Evolutionary conservation across 2,888 invertebrate genomes (phyloP), one percentile per base, ranked within the genome.

Genomic region (Dysmachus trigonus): DNA sequence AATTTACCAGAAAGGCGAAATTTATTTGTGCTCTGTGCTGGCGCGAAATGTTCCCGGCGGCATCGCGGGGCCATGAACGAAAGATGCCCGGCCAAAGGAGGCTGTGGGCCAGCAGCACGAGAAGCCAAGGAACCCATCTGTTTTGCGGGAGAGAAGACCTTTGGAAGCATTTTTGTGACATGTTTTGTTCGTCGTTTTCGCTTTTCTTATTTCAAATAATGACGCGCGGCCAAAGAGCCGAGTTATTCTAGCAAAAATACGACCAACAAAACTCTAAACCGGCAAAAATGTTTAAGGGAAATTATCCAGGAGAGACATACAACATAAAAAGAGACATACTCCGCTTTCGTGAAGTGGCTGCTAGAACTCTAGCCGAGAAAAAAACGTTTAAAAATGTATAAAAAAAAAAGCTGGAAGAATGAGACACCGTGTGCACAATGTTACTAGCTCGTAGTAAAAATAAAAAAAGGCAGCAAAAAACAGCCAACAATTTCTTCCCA

Each of bases 1-100:
- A 86, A 86, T 86, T 86, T 86, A 86, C 86, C 79, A 81, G 81
- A 81, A 86, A 41, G 73, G 73, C 86, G 73, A 81, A 86, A 81
- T 86, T 86, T 86, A 85, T 85, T 85, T 85, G 72, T 77, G 33
- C 85, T 76, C 3, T 33, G 72, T 72, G 27, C 72, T 41, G 72
- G 38, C 51, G 71, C 27, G 62, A 62, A 33, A 31, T 53, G 81
- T 62, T 35, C 81, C 33, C 35, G 51, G n/a, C 51, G 51, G 51
- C 5, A 51, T 22, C n/a, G 53, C 15, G 6, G 31, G 53, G n/a
- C n/a, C n/a, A n/a, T n/a, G n/a, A n/a, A n/a, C 8, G 33, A n/a
- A 15, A 51, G 51, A 41, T 53, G 27, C 82, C 7, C 18, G 31
- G 35, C 62, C n/a, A 10, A 31, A 38, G 38, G 33, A 62, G 38